phyloP scores from a whole-genome alignment of 2,113 vertebrate species.

The Heptranchias perlo region DNA sequence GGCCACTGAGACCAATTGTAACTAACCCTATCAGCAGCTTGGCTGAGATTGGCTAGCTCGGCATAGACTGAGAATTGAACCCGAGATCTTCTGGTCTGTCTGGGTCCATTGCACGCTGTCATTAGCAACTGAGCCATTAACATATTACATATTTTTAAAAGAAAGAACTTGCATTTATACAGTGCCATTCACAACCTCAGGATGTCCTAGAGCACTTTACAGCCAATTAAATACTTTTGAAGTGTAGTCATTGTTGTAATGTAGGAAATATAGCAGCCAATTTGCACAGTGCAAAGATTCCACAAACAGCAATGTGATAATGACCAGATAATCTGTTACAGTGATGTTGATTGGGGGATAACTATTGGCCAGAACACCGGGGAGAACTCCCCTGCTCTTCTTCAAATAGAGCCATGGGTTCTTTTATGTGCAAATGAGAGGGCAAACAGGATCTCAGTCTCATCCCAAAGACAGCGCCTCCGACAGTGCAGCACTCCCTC shows the following conservation, averaged over 20 bases:
- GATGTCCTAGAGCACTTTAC: background rate
- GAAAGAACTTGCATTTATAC: background rate
- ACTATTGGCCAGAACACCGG: background rate
- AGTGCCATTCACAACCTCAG: background rate
- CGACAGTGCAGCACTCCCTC: background rate
- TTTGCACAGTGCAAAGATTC: background rate
- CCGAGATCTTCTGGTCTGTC: background rate
- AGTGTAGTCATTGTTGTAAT: background rate
- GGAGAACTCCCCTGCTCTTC: background rate
- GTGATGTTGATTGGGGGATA: background rate
- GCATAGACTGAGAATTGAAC: background rate
- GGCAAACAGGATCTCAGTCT: background rate
- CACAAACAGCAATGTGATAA: background rate
- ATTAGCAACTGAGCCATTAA: background rate
- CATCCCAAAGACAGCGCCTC: background rate
- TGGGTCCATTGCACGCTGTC: background rate
- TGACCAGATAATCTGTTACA: background rate
- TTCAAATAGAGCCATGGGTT: no score
- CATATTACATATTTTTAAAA: background rate
- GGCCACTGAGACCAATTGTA: background rate
- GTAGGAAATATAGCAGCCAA: no score
- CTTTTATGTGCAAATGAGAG: background rate
- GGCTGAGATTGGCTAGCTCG: background rate
- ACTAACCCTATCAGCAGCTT: background rate
- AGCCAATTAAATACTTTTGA: no score